Conservation (phyloP, 1,140 invertebrate species). For the Pollicipes pollicipes region DNA sequence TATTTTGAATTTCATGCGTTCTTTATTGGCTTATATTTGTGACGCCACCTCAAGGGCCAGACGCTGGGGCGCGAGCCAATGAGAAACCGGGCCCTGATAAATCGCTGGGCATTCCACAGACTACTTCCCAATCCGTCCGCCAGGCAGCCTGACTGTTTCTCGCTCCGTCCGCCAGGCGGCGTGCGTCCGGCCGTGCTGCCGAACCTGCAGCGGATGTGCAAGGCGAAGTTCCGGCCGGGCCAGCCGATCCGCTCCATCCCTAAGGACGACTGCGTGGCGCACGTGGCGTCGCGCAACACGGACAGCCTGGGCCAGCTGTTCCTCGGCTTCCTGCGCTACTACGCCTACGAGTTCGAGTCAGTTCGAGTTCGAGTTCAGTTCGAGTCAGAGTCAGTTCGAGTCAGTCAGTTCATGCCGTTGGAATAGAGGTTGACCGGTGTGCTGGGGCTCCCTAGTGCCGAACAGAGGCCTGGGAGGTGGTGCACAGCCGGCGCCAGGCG, state of each 20-base stretch:
- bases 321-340: constrained; percentile 75
- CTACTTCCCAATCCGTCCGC: too few relatives aligned
- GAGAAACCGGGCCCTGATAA: too few relatives aligned
- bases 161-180: constrained; percentile 39
- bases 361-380: too few relatives aligned
- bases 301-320: constrained; percentile 70
- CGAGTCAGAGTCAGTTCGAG: too few relatives aligned
- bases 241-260: constrained; percentile 40
- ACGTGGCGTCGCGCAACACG: constrained; percentile 36
- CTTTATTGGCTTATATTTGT: too few relatives aligned
- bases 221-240: constrained; percentile 44
- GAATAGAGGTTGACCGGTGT: constrained; percentile 12
- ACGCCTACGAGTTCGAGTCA: constrained; percentile 57
- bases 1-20: too few relatives aligned
- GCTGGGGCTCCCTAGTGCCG: constrained; percentile 40
- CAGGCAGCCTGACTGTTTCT: neutral
- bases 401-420: too few relatives aligned
- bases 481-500: too few relatives aligned
- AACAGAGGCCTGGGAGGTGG: too few relatives aligned
- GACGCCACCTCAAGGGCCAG: too few relatives aligned
- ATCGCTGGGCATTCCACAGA: too few relatives aligned
- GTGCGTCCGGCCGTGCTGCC: constrained; percentile 64
- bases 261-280: constrained; percentile 30
- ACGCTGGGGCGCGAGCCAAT: too few relatives aligned
- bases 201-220: constrained; percentile 55